Evolutionary conservation across 2,888 invertebrate species (phyloP), one percentile per base, ranked within the genome.

Genomic region (Tachina lurida): DNA sequence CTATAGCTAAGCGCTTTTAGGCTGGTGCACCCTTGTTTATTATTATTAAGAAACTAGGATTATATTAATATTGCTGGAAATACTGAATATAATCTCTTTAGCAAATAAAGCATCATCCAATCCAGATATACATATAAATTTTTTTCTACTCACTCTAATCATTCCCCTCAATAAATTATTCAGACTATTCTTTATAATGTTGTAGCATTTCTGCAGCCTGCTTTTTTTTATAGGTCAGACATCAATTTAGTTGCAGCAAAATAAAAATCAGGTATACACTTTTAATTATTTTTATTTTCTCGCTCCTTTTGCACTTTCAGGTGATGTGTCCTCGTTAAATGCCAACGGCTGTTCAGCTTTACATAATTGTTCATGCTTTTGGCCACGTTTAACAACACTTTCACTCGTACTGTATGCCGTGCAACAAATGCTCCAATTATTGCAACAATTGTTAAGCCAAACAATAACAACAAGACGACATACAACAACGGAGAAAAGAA

Each of bases 261-360:
- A 76, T 52, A 47, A 63, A 71, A 77, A 45, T 39, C 45, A 54
- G 47, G 43, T 13, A 71, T 63, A 71, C 56, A 76, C 71, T 58
- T 77, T 83, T 83, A 77, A 83, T 77, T 67, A 73, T 60, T 58
- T 78, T 77, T 45, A 12, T 60, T 17, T 63, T 77, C 49, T 67
- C 7, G 31, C 22, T 74, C 47, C 70, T 54, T 79, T 68, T 71
- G 12, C 52, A 80, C 73, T 76, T 86, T 73, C 76, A 88, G 88
- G 88, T 87, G 88, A 87, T 73, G 88, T 87, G 19, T 88, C 88
- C 56, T 88, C 88, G 52, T 75, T 88, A 73, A 88, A 88, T 87
- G 79, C 88, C 80, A 87, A 84, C 80, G 86, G 88, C 85, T 79
- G 71, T 84, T 63, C 75, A 80, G 67, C 78, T 84, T 58, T 79